A percentile compares a stretch with the other conserved stretches of the same genome.
These are phyloP conservation scores for Indicator maculatus DNA, from an alignment of 2,113 vertebrate species.

Conservation along the genomic window DNA sequence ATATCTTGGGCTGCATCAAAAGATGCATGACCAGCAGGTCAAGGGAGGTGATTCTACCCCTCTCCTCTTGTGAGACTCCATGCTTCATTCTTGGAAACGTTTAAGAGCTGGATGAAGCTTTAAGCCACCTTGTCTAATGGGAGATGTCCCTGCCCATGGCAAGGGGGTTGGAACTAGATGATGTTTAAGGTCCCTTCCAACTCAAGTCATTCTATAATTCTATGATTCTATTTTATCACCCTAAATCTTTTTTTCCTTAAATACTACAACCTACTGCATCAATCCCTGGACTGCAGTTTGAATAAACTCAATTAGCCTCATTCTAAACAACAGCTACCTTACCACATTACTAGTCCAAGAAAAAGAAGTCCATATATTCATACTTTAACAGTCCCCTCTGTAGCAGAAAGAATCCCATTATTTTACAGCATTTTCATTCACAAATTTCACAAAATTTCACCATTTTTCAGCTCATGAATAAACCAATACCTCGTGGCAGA, in stretches of 20 bases:
- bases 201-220: no score
- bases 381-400: accelerated
- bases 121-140: neutral
- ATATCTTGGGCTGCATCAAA: no score
- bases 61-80: no score
- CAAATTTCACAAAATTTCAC: neutral
- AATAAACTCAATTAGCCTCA: neutral
- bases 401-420: neutral
- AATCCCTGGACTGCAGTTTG: neutral
- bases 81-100: no score
- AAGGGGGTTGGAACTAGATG: no score
- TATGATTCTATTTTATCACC: neutral
- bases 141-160: no score
- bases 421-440: neutral
- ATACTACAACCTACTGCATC: neutral
- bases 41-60: no score
- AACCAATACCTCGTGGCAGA: neutral
- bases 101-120: no score
- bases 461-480: neutral
- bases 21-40: no score
- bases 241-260: neutral
- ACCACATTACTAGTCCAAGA: neutral
- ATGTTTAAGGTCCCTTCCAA: no score
- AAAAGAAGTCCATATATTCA: neutral
- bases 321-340: accelerated